phyloP scores from a whole-genome alignment of 1,140 invertebrate genomes.

The Ceratoteleas bidentatus region DNA sequence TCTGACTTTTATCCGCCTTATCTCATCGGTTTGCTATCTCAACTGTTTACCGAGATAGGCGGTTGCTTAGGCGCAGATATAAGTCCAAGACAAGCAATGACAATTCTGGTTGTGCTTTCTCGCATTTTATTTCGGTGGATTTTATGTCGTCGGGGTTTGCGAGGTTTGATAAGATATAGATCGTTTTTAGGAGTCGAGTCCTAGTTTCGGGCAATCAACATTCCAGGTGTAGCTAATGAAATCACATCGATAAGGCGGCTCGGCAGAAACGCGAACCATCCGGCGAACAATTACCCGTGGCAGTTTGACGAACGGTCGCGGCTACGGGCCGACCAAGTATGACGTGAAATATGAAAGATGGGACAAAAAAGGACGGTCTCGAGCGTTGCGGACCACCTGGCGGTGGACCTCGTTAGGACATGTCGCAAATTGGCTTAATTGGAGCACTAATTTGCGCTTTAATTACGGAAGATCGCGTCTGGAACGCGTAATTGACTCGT shows the following conservation, averaged over 20 bases:
- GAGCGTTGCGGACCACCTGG: constrained; percentile 56
- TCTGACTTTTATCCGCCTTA: neutral
- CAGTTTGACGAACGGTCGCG: constrained; percentile 11
- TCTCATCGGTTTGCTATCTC: neutral
- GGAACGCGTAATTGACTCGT: constrained; percentile 69
- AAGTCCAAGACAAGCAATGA: no score
- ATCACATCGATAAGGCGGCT: neutral
- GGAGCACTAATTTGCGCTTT: constrained; percentile 65
- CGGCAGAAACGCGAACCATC: neutral
- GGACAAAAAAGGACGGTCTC: constrained; percentile 34
- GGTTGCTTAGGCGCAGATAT: no score
- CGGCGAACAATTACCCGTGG: neutral
- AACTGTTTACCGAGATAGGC: no score
- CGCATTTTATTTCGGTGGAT: no score
- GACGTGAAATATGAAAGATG: constrained; percentile 48
- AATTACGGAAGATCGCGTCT: constrained; percentile 61
- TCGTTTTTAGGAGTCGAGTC: no score
- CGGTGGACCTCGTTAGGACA: constrained; percentile 56
- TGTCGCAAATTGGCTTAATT: constrained; percentile 69
- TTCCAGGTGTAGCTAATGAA: neutral
- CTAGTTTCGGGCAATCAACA: no score
- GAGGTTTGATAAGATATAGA: no score
- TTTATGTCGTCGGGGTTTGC: no score
- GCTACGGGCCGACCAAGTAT: constrained; percentile 24
- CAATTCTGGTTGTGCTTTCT: no score